phyloP scores from a whole-genome alignment of 2,113 vertebrate species.

The Otis tarda region DNA sequence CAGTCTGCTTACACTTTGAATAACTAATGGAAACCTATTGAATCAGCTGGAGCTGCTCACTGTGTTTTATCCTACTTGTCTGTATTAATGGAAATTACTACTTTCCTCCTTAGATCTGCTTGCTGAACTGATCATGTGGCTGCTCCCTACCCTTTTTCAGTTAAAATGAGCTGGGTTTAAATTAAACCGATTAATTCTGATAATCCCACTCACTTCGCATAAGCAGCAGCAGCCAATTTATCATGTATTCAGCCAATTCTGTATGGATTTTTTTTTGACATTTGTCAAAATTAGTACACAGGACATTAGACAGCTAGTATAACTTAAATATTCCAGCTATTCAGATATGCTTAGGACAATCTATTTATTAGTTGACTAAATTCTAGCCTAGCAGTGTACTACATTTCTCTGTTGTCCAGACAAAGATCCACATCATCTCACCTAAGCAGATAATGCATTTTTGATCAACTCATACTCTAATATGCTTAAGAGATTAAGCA shows the following conservation, averaged over 20 bases:
- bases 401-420: neutral
- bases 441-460: neutral
- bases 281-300: neutral
- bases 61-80: neutral
- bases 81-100: neutral
- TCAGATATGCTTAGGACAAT: neutral
- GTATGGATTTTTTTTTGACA: neutral
- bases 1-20: neutral
- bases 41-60: neutral
- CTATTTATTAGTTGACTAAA: neutral
- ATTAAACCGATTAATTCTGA: constrained; percentile 3
- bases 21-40: neutral
- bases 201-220: neutral
- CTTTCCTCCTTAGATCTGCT: neutral
- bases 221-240: neutral
- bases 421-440: neutral
- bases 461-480: neutral
- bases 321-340: neutral
- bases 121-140: neutral
- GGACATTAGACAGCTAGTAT: neutral
- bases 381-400: neutral
- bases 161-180: constrained; percentile 35
- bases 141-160: constrained; percentile 9
- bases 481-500: neutral
- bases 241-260: neutral